Base-by-base conservation (phyloP, 1,140 invertebrate genomes). In the Papilio glaucus region DNA sequence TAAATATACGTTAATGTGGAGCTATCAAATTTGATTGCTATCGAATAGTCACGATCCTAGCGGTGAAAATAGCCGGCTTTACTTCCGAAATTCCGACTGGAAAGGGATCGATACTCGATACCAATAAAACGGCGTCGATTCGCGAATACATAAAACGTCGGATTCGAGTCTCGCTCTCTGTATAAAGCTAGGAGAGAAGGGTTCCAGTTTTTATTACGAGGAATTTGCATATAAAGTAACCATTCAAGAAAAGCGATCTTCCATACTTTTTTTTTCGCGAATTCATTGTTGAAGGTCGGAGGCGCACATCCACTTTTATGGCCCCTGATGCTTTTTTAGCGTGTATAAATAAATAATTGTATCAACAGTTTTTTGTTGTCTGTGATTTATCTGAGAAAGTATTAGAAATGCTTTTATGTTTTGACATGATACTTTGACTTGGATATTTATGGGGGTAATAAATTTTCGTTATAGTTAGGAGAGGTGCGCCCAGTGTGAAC, bases 211-310 rank as follows among this genome's bases (percentile, higher is more conserved):
- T 93, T 93, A 93, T 92, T 87, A 82, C 88, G 77, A 85, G 81
- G 85, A 90, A 93, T 93, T 93, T 93, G 86, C 91, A 93, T 93
- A 91, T 93, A 93, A 93, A 93, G 91, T 93, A 93, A 93, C 89
- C 90, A 91, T 93, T 88, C 88, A 92, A 93, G 90, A 86, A 92
- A 93, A 93, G 85, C 88, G 91, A 93, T 92, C 89, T 89, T 85
- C 73, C 73, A 72, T 83, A 82, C 79, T 84, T 86, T 78, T 81
- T 89, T 90, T 92, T 90, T 57, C 18, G 49, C 83, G 85, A 89
- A 93, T 92, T 93, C 87, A 91, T 91, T 91, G 91, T 91, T 87
- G 84, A 88, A 87, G 85, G 84, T 84, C 85, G 83, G 78, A 78
- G 69, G 80, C 79, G 79, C 78, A 86, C 81, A 84, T 86, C 82